Base-by-base conservation (phyloP, 2,888 invertebrate species). In the Epinotia ramella region DNA sequence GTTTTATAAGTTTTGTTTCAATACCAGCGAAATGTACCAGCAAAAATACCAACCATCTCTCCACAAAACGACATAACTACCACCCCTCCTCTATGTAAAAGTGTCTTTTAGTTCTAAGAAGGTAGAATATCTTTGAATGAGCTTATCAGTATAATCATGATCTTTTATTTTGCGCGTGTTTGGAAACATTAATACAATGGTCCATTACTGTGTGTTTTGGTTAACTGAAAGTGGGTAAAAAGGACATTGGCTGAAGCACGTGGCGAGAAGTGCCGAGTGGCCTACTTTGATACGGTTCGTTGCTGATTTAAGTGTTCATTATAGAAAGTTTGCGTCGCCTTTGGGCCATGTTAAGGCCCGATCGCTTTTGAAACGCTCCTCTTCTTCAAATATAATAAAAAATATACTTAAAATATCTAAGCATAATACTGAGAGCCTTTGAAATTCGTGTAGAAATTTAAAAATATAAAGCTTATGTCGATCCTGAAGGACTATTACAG, bases 121-220 rank as follows among this genome's bases (percentile, higher is more conserved):
- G 18, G 18, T 56, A 33, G n/a, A 53, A 20, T 16, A 16, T 59
- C 59, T 44, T 16, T 59, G 44, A 60, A 57, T 24, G 46, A 69
- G 59, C 59, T 70, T 70, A 70, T 70, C 70, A 63, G 33, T 12
- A 28, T 60, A 28, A 64, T 67, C 59, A 66, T 1, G 24, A 40
- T 73, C 66, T 73, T 66, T 73, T 73, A 46, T 73, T 73, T 66
- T 73, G 44, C 18, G 28, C 33, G 13, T 70, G 65, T 76, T 76
- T 76, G 49, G 49, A 76, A 72, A 71, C 46, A 65, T 20, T 46
- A 69, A 62, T 33, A 77, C 77, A 77, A 77, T 77, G 77, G 74
- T 49, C 65, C 63, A 74, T 77, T 74, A 77, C 49, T 20, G 16
- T 57, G 12, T 77, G 77, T 77, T 77, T 77, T 74, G 74, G 74